Evolutionary conservation across 2,888 invertebrate species (phyloP).

Genomic region (Euzophera pinguis): DNA sequence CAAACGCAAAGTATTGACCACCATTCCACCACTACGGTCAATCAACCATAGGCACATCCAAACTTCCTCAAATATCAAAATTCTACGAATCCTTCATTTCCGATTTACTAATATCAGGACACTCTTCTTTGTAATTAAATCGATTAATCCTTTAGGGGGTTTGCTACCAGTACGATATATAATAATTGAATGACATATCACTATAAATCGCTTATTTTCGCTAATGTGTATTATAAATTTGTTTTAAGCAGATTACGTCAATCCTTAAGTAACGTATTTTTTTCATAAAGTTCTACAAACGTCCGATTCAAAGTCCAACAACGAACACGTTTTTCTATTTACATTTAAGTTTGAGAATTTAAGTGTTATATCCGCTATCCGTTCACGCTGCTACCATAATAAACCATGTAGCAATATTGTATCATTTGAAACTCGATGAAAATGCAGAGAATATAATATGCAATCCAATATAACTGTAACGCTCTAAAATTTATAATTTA

Average conservation of each 20-base stretch:
- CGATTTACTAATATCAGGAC: too few species aligned
- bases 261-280: not conserved
- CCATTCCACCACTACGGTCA: slow-evolving; percentile 31
- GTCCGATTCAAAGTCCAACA: slow-evolving; percentile 11
- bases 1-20: slow-evolving; percentile 41
- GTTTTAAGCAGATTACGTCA: not conserved
- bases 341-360: not conserved
- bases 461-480: not conserved
- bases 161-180: not conserved
- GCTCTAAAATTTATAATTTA: slow-evolving; percentile 17
- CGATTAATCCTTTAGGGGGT: too few species aligned
- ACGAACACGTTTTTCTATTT: not conserved
- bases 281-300: not conserved
- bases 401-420: not conserved
- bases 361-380: not conserved
- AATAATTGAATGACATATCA: not conserved
- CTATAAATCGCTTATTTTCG: not conserved
- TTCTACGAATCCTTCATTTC: too few species aligned
- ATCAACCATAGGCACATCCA: not conserved
- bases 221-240: not conserved
- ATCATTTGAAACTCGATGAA: not conserved
- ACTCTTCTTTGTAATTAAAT: too few species aligned
- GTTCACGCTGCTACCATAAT: too few species aligned
- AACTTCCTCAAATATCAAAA: not conserved
- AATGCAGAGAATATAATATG: not conserved